Evolutionary conservation across 2,888 invertebrate genomes (phyloP), one percentile per base, ranked within the genome.

Genomic region (Cerceris ruficornis): DNA sequence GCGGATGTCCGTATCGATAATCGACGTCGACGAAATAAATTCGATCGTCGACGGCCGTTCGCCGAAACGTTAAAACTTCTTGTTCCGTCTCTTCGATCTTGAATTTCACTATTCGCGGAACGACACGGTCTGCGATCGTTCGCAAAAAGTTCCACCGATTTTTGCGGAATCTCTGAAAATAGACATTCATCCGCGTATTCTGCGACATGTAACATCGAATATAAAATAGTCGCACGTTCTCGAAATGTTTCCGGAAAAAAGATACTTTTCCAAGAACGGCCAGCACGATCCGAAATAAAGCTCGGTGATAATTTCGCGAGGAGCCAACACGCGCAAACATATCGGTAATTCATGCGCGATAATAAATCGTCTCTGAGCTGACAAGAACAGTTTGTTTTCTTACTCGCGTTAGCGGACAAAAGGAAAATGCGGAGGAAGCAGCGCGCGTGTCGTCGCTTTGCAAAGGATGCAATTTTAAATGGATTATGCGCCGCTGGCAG

Each of bases 321-420:
- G 42, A 64, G 62, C 52, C 28, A 28, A 4, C 28, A 13, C 6
- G 28, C 62, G 42, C 67, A 57, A 70, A 74, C 78, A 78, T 74
- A 78, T 79, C 79, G 73, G 74, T 70, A 74, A 78, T 78, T 80
- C 73, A 69, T 17, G 28, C 50, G 28, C 17, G 46, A 42, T 28
- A 52, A 77, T 70, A 77, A 81, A 81, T 83, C 72, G 69, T 14
- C 1, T 52, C 14, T 62, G 55, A 50, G 81, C 69, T 75, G 83
- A 83, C 72, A 73, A 68, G 59, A n/a, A 58, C 68, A 55, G 82
- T 77, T 83, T 83, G 75, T 83, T 83, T 83, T 68, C 69, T 55
- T 69, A 60, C 15, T 58, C 64, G 61, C 39, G 43, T 55, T 7
- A 43, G 6, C 54, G 28, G 43, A 6, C 2, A 9, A 43, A 46